phyloP scores from a whole-genome alignment of 1,140 invertebrate species.

The Atta colombica region DNA sequence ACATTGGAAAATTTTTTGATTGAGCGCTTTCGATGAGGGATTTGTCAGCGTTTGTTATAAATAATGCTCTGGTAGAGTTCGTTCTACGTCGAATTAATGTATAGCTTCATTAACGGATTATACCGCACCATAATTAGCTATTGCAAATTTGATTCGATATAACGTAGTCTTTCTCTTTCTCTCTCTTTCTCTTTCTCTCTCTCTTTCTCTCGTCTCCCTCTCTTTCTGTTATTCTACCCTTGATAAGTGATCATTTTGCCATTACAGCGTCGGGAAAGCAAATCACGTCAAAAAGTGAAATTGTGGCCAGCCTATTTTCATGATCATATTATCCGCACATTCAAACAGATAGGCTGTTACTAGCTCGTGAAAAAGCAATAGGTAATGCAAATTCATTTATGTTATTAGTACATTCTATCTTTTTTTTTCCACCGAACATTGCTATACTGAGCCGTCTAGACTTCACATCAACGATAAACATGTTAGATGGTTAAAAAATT shows the following conservation, averaged over 20 bases:
- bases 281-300: conserved; percentile 46
- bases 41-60: conserved; percentile 56
- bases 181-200: too few relatives aligned
- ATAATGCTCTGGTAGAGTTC: conserved; percentile 41
- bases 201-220: not conserved
- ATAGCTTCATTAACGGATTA: conserved; percentile 64
- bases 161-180: not conserved
- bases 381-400: conserved; percentile 14
- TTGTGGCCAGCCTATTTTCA: conserved; percentile 16
- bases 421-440: not conserved
- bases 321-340: conserved; percentile 32
- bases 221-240: not conserved
- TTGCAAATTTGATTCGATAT: conserved; percentile 60
- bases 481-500: not conserved
- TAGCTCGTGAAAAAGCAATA: conserved; percentile 7
- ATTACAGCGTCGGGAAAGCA: conserved; percentile 2
- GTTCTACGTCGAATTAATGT: conserved; percentile 56
- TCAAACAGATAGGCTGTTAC: not conserved
- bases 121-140: conserved; percentile 57
- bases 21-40: conserved; percentile 37
- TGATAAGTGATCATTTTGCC: not conserved
- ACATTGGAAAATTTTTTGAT: conserved; percentile 52
- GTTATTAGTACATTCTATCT: not conserved
- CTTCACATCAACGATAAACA: conserved; percentile 25
- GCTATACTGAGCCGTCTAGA: conserved; percentile 39